A percentile compares a stretch with the other conserved stretches of the same genome.
These are phyloP conservation scores for Neosilurus mollespiculum DNA, from an alignment of 2,797 vertebrate genomes.

Conservation along the genomic window DNA sequence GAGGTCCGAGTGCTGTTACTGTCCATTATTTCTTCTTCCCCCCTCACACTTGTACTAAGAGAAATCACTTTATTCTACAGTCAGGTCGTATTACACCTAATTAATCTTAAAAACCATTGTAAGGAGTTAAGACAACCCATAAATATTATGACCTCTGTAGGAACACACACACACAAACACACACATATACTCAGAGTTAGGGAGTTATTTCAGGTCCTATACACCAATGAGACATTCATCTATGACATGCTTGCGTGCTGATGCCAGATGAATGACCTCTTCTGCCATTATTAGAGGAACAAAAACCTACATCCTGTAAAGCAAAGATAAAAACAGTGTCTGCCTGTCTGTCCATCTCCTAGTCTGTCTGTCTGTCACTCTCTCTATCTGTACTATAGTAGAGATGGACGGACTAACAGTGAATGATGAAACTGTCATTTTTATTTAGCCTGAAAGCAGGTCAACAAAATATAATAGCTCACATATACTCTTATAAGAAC, in stretches of 20 bases:
- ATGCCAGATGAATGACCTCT: slow-evolving; percentile 35
- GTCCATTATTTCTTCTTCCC: not conserved
- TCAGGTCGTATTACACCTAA: not conserved
- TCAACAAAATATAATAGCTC: slow-evolving; percentile 25
- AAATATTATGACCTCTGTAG: not conserved
- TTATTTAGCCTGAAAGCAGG: slow-evolving; percentile 37
- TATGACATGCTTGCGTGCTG: not conserved
- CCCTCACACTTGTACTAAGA: not conserved
- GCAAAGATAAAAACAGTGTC: slow-evolving; percentile 31
- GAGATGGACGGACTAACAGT: slow-evolving; percentile 13
- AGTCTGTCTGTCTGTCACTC: slow-evolving; percentile 13
- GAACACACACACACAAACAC: not conserved
- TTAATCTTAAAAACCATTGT: not conserved
- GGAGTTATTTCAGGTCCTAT: not conserved
- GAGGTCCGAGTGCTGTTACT: not conserved
- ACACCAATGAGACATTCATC: not conserved
- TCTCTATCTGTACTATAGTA: slow-evolving; percentile 13
- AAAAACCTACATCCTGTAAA: slow-evolving; percentile 38
- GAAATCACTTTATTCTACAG: not conserved
- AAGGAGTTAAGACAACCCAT: slow-evolving; percentile 3
- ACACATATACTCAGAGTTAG: not conserved
- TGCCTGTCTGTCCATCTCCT: not conserved
- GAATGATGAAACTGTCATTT: not conserved
- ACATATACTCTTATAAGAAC: not conserved
- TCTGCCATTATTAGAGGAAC: slow-evolving; percentile 24